These are phyloP conservation scores for Cetoscarus ocellatus DNA, from an alignment of 2,797 vertebrate species.

Conservation along the genomic window DNA sequence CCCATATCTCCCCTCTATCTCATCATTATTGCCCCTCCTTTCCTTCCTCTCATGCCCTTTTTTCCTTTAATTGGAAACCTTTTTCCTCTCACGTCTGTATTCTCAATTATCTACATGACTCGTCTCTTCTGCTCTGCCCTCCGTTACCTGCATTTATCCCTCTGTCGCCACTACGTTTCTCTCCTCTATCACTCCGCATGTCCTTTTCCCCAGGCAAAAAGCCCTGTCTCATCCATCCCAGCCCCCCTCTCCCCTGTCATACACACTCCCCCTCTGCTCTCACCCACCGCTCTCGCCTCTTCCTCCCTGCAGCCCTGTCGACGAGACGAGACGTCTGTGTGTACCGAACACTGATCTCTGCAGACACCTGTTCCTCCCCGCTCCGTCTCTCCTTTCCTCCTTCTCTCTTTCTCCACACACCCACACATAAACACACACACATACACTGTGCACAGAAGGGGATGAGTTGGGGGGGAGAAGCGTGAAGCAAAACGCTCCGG, in stretches of 20 bases:
- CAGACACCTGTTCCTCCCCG: slow-evolving; percentile 81
- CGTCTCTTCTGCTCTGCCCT: slow-evolving; percentile 43
- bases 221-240: slow-evolving; percentile 56
- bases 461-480: slow-evolving; percentile 39
- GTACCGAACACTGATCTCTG: slow-evolving; percentile 75
- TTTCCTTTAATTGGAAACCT: slow-evolving; percentile 59
- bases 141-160: slow-evolving; percentile 60
- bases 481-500: slow-evolving; percentile 80
- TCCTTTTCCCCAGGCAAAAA: slow-evolving; percentile 59
- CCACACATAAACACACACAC: slow-evolving; percentile 18
- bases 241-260: slow-evolving; percentile 46
- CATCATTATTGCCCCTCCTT: slow-evolving; percentile 42
- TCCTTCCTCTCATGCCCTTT: slow-evolving; percentile 37
- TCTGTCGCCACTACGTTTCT: slow-evolving; percentile 42
- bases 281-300: slow-evolving; percentile 47
- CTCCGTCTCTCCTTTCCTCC: slow-evolving; percentile 34
- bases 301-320: slow-evolving; percentile 65
- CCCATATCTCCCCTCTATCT: slow-evolving; percentile 45
- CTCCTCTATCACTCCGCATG: slow-evolving; percentile 34
- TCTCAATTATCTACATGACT: slow-evolving; percentile 36
- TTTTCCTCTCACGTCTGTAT: slow-evolving; percentile 23
- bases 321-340: slow-evolving; percentile 73
- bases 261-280: slow-evolving; percentile 9
- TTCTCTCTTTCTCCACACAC: slow-evolving; percentile 1
- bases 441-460: slow-evolving; percentile 20